These are phyloP conservation scores for Melieria crassipennis DNA, from an alignment of 2,888 invertebrate genomes.

Conservation along the genomic window DNA sequence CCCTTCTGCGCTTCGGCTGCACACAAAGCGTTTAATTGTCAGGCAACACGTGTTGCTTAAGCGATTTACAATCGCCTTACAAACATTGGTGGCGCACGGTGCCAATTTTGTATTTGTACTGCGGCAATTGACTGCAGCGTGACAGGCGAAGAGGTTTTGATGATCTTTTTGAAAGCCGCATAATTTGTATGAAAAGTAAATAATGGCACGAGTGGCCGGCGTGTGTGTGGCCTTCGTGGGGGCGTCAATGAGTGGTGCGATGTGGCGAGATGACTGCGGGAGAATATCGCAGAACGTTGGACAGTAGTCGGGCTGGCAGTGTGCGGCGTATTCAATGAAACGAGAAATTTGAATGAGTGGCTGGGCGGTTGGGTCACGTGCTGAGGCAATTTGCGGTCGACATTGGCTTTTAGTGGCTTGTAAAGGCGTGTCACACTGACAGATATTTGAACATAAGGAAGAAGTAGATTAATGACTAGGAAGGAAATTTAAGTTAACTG, in stretches of 20 bases:
- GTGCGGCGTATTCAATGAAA: conserved; percentile 42
- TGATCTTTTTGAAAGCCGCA: conserved; percentile 1
- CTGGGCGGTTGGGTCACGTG: conserved; percentile 13
- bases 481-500: too few relatives aligned
- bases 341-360: conserved; percentile 33
- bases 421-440: conserved; percentile 4
- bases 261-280: background rate
- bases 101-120: too few relatives aligned
- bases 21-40: conserved; percentile 39
- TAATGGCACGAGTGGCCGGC: background rate
- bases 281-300: conserved; percentile 39
- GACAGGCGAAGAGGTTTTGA: too few relatives aligned
- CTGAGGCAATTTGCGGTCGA: too few relatives aligned
- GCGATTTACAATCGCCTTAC: conserved; percentile 33
- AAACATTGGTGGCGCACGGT: background rate
- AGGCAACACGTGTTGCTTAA: conserved; percentile 41
- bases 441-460: too few relatives aligned
- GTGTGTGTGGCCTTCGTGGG: too few relatives aligned
- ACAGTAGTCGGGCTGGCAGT: conserved; percentile 38
- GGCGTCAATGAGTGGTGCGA: background rate
- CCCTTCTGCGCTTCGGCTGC: conserved; percentile 1
- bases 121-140: too few relatives aligned
- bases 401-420: conserved; percentile 3
- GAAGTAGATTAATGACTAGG: too few relatives aligned
- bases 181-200: conserved; percentile 2